Conservation (phyloP, 2,888 invertebrate species). For the Cheilosia impressa region DNA sequence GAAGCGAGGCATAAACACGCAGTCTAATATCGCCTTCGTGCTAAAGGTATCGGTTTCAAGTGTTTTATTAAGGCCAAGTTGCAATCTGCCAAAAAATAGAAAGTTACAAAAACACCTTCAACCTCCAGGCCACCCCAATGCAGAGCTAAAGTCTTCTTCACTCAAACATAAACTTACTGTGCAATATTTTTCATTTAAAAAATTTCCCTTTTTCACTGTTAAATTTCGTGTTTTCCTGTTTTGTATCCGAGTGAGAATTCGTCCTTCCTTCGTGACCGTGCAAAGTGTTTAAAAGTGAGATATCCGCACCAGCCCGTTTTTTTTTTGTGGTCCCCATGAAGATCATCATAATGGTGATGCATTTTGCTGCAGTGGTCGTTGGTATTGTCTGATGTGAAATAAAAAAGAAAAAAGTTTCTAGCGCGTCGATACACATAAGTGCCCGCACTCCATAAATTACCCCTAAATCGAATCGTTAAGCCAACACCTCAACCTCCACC, state of each 20-base stretch:
- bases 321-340: conserved; percentile 1
- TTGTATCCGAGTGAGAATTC: conserved; percentile 10
- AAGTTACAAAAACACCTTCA: conserved; percentile 18
- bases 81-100: conserved; percentile 46
- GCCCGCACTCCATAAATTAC: conserved; percentile 48
- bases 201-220: conserved; percentile 39
- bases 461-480: conserved; percentile 65
- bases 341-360: conserved; percentile 33
- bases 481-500: conserved; percentile 27
- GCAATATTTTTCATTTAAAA: conserved; percentile 10
- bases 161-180: neutral
- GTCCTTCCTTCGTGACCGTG: neutral
- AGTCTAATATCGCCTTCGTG: conserved; percentile 39
- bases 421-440: conserved; percentile 42
- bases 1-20: conserved; percentile 20
- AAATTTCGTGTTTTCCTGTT: conserved; percentile 54
- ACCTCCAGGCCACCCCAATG: conserved; percentile 41
- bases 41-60: conserved; percentile 64
- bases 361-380: conserved; percentile 48
- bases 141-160: conserved; percentile 40
- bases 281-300: conserved; percentile 23
- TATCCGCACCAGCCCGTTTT: conserved; percentile 19
- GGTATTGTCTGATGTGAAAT: conserved; percentile 48
- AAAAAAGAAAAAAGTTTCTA: conserved; percentile 5
- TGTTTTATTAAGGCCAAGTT: conserved; percentile 61